Base-by-base conservation (phyloP, 2,113 vertebrate genomes). In the Maccullochella peelii region DNA sequence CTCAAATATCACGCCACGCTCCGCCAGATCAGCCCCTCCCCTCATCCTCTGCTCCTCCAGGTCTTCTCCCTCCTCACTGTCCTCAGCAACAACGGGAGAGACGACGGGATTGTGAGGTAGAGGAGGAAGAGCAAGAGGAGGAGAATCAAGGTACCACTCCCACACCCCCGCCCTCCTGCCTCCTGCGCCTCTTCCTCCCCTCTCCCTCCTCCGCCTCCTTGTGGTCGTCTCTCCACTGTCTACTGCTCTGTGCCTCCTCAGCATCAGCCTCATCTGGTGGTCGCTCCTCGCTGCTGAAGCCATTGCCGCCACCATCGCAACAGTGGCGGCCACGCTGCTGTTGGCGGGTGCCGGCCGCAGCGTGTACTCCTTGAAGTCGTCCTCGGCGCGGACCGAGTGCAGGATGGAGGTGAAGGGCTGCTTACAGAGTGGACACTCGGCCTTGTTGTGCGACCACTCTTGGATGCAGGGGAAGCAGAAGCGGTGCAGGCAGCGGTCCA, bases 401-500 rank as follows among this genome's bases (percentile, higher is more conserved):
- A 97, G 95, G 88, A 99, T 98, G 69, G 97, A 97, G 87, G 93
- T 84, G 88, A 98, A 99, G 0, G 97, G 96, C 42, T 98, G 97
- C 80, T 99, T 98, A 93, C 97, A 99, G 0, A 99, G 95, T 0
- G 97, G 97, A 70, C 97, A 99, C 80, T 98, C 97, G 0, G 97
- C 96, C 94, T 99, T 99, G 95, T 96, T 98, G 89, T 96, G 97
- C 5, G 97, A 97, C 97, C 97, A 98, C 67, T 99, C 97, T 58
- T 97, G 96, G 71, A 98, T 96, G 91, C 97, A 99, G 3, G 95
- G 95, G 88, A 98, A 99, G 88, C 97, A 98, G 91, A 99, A 99
- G 73, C 95, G 96, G 52, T 99, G 97, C 84, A 97, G 95, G 88
- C 97, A 99, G 83, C 95, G 94, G 90, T 97, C 96, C 42, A 99